A percentile compares a stretch with the other conserved stretches of the same genome.
Conservation (phyloP, 1,140 invertebrate genomes). For the Drosophila simulans region DNA sequence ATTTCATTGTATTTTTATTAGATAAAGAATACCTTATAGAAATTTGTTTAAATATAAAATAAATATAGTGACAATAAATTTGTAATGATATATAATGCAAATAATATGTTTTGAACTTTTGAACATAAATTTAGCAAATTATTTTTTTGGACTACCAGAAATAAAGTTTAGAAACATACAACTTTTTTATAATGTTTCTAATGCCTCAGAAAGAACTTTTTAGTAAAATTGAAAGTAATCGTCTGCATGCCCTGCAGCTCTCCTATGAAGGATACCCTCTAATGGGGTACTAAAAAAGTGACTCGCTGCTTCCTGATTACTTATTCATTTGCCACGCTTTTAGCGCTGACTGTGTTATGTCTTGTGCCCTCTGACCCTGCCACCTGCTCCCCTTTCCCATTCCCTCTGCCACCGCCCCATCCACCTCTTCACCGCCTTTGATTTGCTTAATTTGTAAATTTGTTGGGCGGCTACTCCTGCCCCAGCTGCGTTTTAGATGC, state of each 20-base stretch:
- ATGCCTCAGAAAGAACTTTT: neutral
- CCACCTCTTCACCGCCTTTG: constrained; percentile 50
- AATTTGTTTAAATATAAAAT: too few relatives aligned
- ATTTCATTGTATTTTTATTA: neutral
- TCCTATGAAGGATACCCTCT: constrained; percentile 7
- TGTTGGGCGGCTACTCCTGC: constrained; percentile 20
- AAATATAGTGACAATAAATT: too few relatives aligned
- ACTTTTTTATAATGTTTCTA: too few relatives aligned
- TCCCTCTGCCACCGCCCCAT: neutral
- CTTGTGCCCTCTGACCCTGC: constrained; percentile 23
- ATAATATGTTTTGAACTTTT: too few relatives aligned
- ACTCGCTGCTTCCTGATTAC: constrained; percentile 66
- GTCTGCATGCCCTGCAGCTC: neutral
- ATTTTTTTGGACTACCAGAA: too few relatives aligned
- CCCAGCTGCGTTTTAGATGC: constrained; percentile 29
- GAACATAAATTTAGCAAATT: too few relatives aligned
- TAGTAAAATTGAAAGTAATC: neutral
- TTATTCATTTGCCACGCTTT: constrained; percentile 78
- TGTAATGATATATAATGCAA: too few relatives aligned
- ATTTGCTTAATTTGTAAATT: constrained; percentile 82
- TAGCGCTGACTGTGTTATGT: constrained; percentile 58
- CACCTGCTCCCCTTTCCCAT: constrained; percentile 1
- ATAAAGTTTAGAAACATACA: too few relatives aligned
- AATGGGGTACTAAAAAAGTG: constrained; percentile 35
- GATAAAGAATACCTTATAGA: neutral